Percentiles rank a stretch among this genome's conserved stretches.
These are phyloP conservation scores for Poeciliopsis turrubarensis DNA, from an alignment of 2,113 vertebrate species.

Conservation along the genomic window DNA sequence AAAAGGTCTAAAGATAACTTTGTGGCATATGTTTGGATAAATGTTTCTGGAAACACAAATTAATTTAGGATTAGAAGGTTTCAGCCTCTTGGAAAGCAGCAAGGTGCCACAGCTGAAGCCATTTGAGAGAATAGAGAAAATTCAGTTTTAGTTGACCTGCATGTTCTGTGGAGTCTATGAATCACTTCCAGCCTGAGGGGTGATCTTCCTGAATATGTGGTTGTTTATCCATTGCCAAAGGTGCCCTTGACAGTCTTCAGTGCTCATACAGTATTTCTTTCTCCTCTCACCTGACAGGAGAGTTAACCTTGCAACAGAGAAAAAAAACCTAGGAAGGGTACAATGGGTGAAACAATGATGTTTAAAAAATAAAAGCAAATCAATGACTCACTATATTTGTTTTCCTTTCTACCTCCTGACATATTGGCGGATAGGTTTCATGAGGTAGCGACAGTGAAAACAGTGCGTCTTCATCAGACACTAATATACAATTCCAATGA, in stretches of 20 bases:
- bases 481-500: constrained; percentile 18
- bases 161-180: constrained; percentile 41
- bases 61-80: not conserved
- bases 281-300: constrained; percentile 30
- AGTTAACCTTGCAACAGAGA: constrained; percentile 44
- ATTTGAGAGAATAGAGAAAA: constrained; percentile 40
- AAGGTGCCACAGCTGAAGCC: constrained; percentile 40
- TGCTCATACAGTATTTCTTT: constrained; percentile 47
- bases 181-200: constrained; percentile 46
- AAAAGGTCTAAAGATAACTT: no score
- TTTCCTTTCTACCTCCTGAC: constrained; percentile 6
- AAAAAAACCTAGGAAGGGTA: not conserved
- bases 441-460: not conserved
- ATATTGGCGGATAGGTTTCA: constrained; percentile 9
- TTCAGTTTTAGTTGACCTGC: constrained; percentile 44
- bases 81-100: constrained; percentile 37
- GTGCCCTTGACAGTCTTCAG: constrained; percentile 58
- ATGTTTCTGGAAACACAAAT: not conserved
- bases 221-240: constrained; percentile 66
- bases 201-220: constrained; percentile 34
- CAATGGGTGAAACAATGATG: constrained; percentile 9
- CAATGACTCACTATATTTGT: not conserved
- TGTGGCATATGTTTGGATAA: not conserved
- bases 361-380: constrained; percentile 20
- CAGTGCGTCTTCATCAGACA: constrained; percentile 14